Conservation (phyloP, 2,113 vertebrate genomes). For the Tapirus terrestris region DNA sequence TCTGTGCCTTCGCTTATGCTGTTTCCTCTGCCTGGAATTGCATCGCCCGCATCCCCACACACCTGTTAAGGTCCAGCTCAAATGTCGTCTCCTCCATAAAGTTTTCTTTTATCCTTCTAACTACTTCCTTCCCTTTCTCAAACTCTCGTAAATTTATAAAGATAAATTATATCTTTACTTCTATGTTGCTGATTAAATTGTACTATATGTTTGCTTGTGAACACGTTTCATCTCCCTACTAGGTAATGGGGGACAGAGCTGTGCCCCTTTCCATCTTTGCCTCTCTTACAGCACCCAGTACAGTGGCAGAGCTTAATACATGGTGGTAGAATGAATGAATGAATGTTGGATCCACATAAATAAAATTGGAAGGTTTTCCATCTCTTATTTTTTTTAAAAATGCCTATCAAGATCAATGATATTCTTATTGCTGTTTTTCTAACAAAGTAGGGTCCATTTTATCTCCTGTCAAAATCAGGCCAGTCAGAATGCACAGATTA, state of each 20-base stretch:
- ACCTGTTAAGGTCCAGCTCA: background rate
- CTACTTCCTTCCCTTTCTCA: background rate
- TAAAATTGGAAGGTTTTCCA: background rate
- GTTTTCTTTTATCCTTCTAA: background rate
- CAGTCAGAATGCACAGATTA: conserved; percentile 18
- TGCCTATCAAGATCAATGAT: background rate
- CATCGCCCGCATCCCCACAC: background rate
- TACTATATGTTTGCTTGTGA: background rate
- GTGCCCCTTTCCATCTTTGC: background rate
- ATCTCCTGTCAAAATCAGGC: background rate
- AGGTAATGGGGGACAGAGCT: background rate
- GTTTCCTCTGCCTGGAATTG: background rate
- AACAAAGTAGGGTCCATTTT: background rate
- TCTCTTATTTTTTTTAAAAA: background rate
- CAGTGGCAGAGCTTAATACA: background rate
- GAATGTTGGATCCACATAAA: background rate
- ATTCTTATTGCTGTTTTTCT: background rate
- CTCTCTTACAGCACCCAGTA: no score
- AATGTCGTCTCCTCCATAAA: background rate
- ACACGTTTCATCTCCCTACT: background rate
- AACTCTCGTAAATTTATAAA: background rate
- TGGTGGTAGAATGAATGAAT: background rate
- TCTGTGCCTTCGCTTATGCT: background rate
- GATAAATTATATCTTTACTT: background rate
- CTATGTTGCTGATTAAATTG: background rate